Base-by-base conservation (phyloP, 1,140 invertebrate species). In the Hyles vespertilio region DNA sequence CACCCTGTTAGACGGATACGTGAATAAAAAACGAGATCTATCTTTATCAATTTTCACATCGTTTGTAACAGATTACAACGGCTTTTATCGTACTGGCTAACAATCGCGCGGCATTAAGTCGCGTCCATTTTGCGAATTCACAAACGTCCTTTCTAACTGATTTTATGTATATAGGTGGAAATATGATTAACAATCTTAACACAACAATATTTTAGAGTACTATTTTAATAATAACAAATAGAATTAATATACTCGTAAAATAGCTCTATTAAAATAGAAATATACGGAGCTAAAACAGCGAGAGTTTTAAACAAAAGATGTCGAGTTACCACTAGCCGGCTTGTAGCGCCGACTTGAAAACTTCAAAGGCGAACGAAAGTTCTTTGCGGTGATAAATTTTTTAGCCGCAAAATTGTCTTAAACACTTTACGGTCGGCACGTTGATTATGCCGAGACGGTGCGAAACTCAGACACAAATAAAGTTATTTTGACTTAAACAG, bases 401-500 rank as follows among this genome's bases (percentile, higher is more conserved):
- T 72, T 65, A 63, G 63, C 72, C 63, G 57, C 36, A 72, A 83
- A 80, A 75, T 79, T 77, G 69, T 80, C 78, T 78, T 78, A 78
- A 87, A 85, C 77, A 79, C 74, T 81, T 80, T 76, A 72, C 62
- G 67, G 62, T 40, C 36, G 36, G 57, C 53, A 70, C 70, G 74
- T 82, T 81, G 77, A 84, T 81, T 87, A 86, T 81, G 74, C 74
- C 64, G 80, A 84, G 77, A 79, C 60, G 74, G 74, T 71, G 57
- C 68, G 76, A 76, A 81, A 84, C 80, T 84, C 69, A 51, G 74
- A 71, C 70, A 63, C 82, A 84, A 84, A 84, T 77, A 72, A 84
- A 84, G 74, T 82, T 85, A 82, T 87, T 85, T 84, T 77, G 76
- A 82, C 84, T 84, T 87, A 82, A 82, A 87, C 84, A 82, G 75